Percentiles rank a stretch among this genome's conserved stretches.
Conservation (phyloP, 2,113 vertebrate species). For the Apeltes quadracus region DNA sequence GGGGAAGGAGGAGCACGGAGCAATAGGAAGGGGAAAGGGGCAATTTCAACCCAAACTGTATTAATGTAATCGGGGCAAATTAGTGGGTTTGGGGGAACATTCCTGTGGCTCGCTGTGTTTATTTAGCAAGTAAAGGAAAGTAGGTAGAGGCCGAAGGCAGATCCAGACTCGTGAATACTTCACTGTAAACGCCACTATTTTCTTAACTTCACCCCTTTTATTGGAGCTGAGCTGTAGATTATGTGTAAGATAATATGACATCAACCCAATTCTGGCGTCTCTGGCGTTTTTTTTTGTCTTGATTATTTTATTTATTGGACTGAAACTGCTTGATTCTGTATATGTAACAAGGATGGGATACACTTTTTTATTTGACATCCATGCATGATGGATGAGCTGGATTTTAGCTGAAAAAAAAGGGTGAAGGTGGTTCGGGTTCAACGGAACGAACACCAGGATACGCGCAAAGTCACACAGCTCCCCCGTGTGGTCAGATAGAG, state of each 20-base stretch:
- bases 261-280: not conserved
- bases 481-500: slow-evolving; percentile 68
- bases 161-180: slow-evolving; percentile 11
- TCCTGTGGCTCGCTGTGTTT: slow-evolving; percentile 75
- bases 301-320: too few relatives aligned
- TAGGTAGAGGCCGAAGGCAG: slow-evolving; percentile 23
- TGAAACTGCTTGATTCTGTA: not conserved
- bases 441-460: not conserved
- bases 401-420: slow-evolving; percentile 13
- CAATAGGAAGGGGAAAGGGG: slow-evolving; percentile 81
- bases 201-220: not conserved
- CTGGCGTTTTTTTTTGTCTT: too few relatives aligned
- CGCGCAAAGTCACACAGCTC: slow-evolving; percentile 64
- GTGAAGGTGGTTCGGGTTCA: slow-evolving; percentile 3
- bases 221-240: not conserved
- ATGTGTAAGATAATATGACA: slow-evolving; percentile 12
- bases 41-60: slow-evolving; percentile 81
- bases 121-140: slow-evolving; percentile 60
- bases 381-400: slow-evolving; percentile 35
- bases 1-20: slow-evolving; percentile 40
- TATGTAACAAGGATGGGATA: slow-evolving; percentile 30
- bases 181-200: slow-evolving; percentile 1
- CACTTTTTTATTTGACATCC: slow-evolving; percentile 17
- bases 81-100: slow-evolving; percentile 79
- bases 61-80: slow-evolving; percentile 83